Base-by-base conservation (phyloP, 2,888 invertebrate species). In the Cantharis lateralis region DNA sequence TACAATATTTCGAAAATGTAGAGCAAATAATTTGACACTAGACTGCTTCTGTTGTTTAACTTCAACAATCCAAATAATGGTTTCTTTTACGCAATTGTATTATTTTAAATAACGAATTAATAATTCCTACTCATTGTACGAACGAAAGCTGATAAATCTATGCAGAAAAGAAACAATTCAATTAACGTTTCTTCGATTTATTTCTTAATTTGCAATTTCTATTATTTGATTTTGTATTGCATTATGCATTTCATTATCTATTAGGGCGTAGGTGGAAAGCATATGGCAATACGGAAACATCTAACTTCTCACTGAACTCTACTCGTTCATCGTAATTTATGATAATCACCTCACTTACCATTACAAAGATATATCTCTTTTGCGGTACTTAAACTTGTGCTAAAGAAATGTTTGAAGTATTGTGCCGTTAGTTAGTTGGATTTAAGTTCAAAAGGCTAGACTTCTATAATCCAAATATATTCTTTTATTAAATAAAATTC, bases 211-310 rank as follows among this genome's bases (percentile, higher is more conserved):
- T 61, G 11, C 32, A 63, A 63, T 71, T 62, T 62, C 62, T 64
- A 64, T 26, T 72, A 15, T 71, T 62, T 61, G 15, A 73, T 73
- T 77, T 72, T 71, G 64, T 74, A 74, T 48, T 78, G 68, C 68
- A 78, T 77, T 79, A 80, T 77, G 73, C 72, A 78, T 77, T 78
- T 72, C 74, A 80, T 79, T 80, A 78, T 77, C 73, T 70, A 24
- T 68, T 20, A 11, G 61, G 72, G 75, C 74, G 80, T 80, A 72
- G 80, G 80, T 77, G 80, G 80, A 78, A 71, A 78, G 78, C 78
- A 78, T 80, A 80, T 77, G 77, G 80, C 78, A 80, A 80, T 78
- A 78, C 80, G 80, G 80, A 80, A 80, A 80, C 71, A 75, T 78
- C 78, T 74, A 69, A 79, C 68, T 73, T 80, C 80, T 74, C 70